Evolutionary conservation across 2,797 vertebrate genomes (phyloP).

Genomic region (Myotis vivesi): DNA sequence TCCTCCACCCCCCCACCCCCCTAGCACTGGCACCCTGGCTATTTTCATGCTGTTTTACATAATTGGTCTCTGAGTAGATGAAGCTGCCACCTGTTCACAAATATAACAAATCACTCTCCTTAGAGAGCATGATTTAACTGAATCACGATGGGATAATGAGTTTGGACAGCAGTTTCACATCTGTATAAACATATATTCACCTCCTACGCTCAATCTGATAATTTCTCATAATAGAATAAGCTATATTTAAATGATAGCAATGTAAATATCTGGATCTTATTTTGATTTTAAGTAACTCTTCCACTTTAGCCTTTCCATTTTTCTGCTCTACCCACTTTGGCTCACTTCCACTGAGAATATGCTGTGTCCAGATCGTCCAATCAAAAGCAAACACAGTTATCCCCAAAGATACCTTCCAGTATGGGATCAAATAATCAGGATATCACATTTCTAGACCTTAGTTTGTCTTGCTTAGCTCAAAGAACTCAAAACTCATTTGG

Average conservation of each 20-base stretch:
- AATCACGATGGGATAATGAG: constrained; percentile 23
- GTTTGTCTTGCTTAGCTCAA: background rate
- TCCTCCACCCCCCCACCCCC: background rate
- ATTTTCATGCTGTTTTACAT: constrained; percentile 61
- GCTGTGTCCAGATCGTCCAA: background rate
- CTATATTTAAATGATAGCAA: constrained; percentile 34
- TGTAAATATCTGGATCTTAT: background rate
- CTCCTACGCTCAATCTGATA: background rate
- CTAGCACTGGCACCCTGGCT: constrained; percentile 27
- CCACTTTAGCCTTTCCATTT: background rate
- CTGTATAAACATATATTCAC: constrained; percentile 26
- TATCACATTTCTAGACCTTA: background rate
- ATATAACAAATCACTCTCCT: background rate
- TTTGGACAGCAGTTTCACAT: constrained; percentile 42
- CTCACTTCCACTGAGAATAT: background rate
- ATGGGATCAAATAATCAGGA: background rate
- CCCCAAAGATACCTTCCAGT: background rate
- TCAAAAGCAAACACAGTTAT: background rate
- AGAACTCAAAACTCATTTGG: background rate
- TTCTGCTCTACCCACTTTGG: background rate
- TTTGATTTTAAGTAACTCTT: constrained; percentile 47
- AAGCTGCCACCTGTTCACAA: constrained; percentile 68
- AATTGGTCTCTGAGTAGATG: constrained; percentile 68
- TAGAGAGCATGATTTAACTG: constrained; percentile 15
- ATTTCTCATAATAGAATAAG: constrained; percentile 14